Evolutionary conservation across 1,140 invertebrate species (phyloP).

Genomic region (Acromyrmex charruanus): DNA sequence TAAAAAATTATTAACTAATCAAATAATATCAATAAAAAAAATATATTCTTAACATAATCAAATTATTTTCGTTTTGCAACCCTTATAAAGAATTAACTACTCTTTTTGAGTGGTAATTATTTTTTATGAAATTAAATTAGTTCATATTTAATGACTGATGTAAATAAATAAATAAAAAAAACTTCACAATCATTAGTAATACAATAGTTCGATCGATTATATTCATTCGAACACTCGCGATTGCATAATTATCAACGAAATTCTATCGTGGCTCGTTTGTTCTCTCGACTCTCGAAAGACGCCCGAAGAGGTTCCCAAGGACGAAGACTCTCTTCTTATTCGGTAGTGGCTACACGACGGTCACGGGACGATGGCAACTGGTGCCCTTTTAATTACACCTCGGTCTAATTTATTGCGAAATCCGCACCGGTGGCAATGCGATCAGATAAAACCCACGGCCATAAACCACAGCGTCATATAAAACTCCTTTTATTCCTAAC

Average conservation of each 20-base stretch:
- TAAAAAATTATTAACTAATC: too few relatives aligned
- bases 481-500: constrained; percentile 81
- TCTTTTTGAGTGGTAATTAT: too few relatives aligned
- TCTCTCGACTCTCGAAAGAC: background rate
- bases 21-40: too few relatives aligned
- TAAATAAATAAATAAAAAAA: too few relatives aligned
- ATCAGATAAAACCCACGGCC: constrained; percentile 84
- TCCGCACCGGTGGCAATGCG: constrained; percentile 84
- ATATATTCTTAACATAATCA: too few relatives aligned
- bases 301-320: constrained; percentile 46
- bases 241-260: background rate
- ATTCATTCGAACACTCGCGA: background rate
- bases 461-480: constrained; percentile 84
- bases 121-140: too few relatives aligned
- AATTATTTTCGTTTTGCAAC: too few relatives aligned
- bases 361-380: constrained; percentile 71
- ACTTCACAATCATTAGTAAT: background rate
- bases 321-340: constrained; percentile 55
- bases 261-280: background rate
- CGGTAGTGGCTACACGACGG: constrained; percentile 74
- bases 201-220: background rate
- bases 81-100: too few relatives aligned
- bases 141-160: too few relatives aligned
- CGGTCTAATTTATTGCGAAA: constrained; percentile 83
- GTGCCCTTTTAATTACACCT: constrained; percentile 83